These are phyloP conservation scores for Mirza zaza DNA, from an alignment of 2,113 vertebrate genomes.

Conservation along the genomic window DNA sequence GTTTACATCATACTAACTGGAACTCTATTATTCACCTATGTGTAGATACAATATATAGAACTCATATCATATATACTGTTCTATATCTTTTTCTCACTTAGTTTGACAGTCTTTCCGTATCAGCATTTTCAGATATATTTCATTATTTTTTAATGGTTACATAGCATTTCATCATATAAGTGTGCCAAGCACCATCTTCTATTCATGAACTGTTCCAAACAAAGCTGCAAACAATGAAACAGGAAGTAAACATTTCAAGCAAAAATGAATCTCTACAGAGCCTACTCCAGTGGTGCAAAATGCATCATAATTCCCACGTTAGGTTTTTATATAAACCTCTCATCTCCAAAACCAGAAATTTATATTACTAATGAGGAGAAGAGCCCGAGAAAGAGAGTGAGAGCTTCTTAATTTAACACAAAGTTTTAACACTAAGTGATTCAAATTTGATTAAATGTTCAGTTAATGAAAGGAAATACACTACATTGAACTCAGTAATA, in stretches of 20 bases:
- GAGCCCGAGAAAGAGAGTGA: not conserved
- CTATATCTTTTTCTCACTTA: not conserved
- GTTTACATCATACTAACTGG: not conserved
- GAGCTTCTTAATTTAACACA: not conserved
- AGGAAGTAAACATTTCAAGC: not conserved
- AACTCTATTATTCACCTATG: not conserved
- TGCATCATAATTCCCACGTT: not conserved
- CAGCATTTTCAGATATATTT: not conserved
- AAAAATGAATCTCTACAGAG: not conserved
- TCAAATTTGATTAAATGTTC: not conserved
- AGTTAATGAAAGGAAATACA: not conserved
- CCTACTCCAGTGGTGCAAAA: not conserved
- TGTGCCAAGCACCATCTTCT: not conserved
- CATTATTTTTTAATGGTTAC: not conserved
- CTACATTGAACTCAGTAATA: not conserved
- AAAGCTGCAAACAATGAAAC: not conserved
- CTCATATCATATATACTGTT: accelerated
- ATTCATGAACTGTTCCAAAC: not conserved
- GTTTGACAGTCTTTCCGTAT: not conserved
- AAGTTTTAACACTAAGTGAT: not conserved
- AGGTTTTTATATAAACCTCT: not conserved
- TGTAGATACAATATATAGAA: not conserved
- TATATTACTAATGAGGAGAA: not conserved
- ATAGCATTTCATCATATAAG: not conserved
- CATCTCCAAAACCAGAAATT: not conserved